A percentile compares a stretch with the other conserved stretches of the same genome.
Evolutionary conservation across 2,797 vertebrate species (phyloP).

Genomic region (Hemibagrus guttatus): DNA sequence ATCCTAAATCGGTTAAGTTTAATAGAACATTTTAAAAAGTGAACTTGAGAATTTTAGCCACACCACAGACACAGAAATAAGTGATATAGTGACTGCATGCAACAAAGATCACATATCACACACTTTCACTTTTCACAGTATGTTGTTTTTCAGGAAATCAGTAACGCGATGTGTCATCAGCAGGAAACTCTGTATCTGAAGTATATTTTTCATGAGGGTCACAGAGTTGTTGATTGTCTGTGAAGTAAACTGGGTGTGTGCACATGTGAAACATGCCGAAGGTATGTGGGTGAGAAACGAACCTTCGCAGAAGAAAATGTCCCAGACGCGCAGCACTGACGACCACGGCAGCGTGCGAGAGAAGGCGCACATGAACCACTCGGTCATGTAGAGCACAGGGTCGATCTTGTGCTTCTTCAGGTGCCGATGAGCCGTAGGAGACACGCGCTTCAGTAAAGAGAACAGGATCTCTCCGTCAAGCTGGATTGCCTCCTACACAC

Average conservation of each 20-base stretch:
- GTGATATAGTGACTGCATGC: not conserved
- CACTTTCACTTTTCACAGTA: not conserved
- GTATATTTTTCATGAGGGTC: too few relatives aligned
- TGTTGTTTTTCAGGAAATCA: not conserved
- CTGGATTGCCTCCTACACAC: constrained; percentile 91
- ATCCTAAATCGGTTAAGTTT: not conserved
- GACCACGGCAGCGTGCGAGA: constrained; percentile 95
- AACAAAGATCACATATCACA: not conserved
- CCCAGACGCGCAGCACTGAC: constrained; percentile 94
- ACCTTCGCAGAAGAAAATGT: constrained; percentile 99
- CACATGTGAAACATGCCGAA: not conserved
- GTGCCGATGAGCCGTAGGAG: constrained; percentile 84
- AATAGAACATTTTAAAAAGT: not conserved
- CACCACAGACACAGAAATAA: not conserved
- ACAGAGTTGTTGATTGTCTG: not conserved
- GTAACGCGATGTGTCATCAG: not conserved
- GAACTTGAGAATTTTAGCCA: not conserved
- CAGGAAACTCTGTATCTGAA: too few relatives aligned
- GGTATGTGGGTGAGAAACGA: constrained; percentile 40
- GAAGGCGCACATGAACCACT: constrained; percentile 99
- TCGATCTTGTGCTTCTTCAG: constrained; percentile 94
- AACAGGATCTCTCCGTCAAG: constrained; percentile 94
- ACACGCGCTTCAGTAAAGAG: constrained; percentile 86
- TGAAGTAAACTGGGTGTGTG: not conserved
- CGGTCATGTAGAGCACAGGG: constrained; percentile 96